Conservation (phyloP, 2,888 invertebrate genomes). For the Seira sanloemensis region DNA sequence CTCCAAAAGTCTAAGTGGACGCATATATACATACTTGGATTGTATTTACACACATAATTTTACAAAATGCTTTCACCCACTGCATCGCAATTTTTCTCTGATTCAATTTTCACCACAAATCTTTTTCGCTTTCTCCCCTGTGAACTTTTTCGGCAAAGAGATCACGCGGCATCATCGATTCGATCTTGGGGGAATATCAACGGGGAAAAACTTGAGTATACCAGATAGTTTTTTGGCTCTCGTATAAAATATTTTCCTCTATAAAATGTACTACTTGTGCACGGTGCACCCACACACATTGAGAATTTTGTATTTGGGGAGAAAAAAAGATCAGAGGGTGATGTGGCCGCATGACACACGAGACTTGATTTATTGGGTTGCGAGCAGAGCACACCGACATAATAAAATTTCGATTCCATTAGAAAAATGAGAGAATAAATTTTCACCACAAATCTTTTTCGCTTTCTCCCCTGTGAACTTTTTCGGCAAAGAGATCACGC, state of each 20-base stretch:
- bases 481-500: background rate
- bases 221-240: background rate
- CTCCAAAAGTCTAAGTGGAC: no score
- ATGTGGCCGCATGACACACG: constrained; percentile 52
- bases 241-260: background rate
- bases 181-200: background rate
- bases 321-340: constrained; percentile 38
- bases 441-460: background rate
- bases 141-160: background rate
- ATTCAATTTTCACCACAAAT: background rate
- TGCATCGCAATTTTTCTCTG: background rate
- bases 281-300: constrained; percentile 31
- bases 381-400: constrained; percentile 37
- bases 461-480: background rate
- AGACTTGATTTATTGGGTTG: constrained; percentile 61
- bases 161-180: constrained; percentile 13
- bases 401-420: constrained; percentile 59
- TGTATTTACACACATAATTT: background rate
- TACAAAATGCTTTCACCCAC: background rate
- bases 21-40: no score
- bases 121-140: background rate
- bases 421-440: constrained; percentile 52
- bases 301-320: background rate
- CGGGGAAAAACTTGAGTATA: background rate
- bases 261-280: background rate